A percentile compares a stretch with the other conserved stretches of the same genome.
Evolutionary conservation across 2,888 invertebrate genomes (phyloP).

Genomic region (Diarsia dahlii): DNA sequence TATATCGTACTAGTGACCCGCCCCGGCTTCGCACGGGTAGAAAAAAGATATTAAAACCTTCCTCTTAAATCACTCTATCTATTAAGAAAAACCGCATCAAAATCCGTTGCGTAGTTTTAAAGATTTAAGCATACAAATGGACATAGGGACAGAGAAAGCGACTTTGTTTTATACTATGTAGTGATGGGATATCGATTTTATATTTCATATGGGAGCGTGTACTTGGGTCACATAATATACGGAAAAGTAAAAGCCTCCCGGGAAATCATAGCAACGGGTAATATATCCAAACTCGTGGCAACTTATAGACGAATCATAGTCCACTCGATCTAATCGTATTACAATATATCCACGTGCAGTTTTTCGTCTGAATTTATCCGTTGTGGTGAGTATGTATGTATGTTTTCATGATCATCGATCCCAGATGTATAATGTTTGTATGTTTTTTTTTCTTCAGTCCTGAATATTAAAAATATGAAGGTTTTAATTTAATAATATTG

Average conservation of each 20-base stretch:
- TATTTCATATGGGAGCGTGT: conserved; percentile 5
- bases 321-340: conserved; percentile 37
- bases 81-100: too few species aligned
- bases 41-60: too few species aligned
- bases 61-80: too few species aligned
- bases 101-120: too few species aligned
- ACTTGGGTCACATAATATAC: conserved; percentile 37
- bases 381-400: not conserved
- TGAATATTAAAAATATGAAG: not conserved
- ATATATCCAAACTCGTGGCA: conserved; percentile 30
- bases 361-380: conserved; percentile 38
- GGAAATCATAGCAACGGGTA: conserved; percentile 50
- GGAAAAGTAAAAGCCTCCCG: conserved; percentile 51
- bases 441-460: not conserved
- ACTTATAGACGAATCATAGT: conserved; percentile 12
- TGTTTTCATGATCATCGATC: not conserved
- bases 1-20: too few species aligned
- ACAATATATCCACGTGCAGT: conserved; percentile 41
- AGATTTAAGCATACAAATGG: too few species aligned
- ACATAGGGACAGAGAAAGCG: too few species aligned
- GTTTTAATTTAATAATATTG: not conserved
- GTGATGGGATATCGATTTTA: too few species aligned
- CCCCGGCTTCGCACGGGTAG: too few species aligned
- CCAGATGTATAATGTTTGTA: too few species aligned
- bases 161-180: too few species aligned